Percentiles rank a stretch among this genome's conserved stretches.
Evolutionary conservation across 2,888 invertebrate genomes (phyloP).

Genomic region (Pecten maximus): DNA sequence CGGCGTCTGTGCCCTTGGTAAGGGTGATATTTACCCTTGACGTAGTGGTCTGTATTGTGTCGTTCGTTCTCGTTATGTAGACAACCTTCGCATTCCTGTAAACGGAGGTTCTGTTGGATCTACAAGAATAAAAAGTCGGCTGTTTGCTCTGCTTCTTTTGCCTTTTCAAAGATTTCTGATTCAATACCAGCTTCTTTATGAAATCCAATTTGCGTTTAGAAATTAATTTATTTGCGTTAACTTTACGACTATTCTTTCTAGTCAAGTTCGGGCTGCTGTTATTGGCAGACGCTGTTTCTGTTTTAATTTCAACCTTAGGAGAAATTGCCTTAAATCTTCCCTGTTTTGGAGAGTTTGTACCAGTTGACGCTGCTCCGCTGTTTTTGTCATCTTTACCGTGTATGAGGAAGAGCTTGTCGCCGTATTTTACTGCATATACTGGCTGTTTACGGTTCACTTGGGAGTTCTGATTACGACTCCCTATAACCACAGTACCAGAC

Average conservation of each 20-base stretch:
- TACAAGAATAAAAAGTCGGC: neutral
- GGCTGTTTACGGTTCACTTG: neutral
- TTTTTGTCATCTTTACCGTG: neutral
- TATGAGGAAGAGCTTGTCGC: constrained; percentile 9
- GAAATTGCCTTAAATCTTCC: neutral
- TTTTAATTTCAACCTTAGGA: neutral
- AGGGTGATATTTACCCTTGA: neutral
- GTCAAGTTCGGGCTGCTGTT: neutral
- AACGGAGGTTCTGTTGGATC: neutral
- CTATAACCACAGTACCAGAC: neutral
- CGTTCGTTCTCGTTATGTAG: neutral
- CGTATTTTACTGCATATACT: neutral
- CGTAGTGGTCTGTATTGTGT: constrained; percentile 4
- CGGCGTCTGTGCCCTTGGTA: neutral
- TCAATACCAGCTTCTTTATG: neutral
- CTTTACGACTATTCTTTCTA: neutral
- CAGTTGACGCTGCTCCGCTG: neutral
- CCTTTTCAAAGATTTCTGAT: neutral
- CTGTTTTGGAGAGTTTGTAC: neutral
- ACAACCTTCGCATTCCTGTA: neutral
- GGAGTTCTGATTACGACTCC: neutral
- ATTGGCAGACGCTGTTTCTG: neutral
- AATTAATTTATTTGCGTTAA: neutral
- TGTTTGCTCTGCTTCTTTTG: neutral
- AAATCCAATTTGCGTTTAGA: neutral